Percentiles rank a stretch among this genome's conserved stretches.
These are phyloP conservation scores for Pelagia noctiluca DNA, from an alignment of 30 jellyfish, hydroid and myxozoan species.

Conservation along the genomic window DNA sequence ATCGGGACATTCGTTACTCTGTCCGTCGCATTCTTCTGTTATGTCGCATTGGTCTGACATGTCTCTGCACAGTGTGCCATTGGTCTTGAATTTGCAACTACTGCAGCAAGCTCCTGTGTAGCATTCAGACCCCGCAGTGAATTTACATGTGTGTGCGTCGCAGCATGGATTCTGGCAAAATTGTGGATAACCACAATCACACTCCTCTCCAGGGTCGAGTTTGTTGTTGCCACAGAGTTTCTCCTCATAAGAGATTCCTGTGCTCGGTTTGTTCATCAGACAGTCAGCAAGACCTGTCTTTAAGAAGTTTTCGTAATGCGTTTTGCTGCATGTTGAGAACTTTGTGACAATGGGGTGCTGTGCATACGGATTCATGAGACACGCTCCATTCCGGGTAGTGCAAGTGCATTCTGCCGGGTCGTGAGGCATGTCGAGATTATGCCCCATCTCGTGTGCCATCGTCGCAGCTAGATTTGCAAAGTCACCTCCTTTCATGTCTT, in stretches of 20 bases:
- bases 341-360: constrained; percentile 60
- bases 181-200: constrained; percentile 65
- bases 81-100: constrained; percentile 17
- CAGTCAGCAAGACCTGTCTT: constrained; percentile 28
- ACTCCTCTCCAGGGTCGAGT: constrained; percentile 65
- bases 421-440: constrained; percentile 86
- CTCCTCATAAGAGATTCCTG: constrained; percentile 17
- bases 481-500: constrained; percentile 66
- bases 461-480: constrained; percentile 69
- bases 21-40: constrained; percentile 67
- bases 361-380: constrained; percentile 75
- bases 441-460: constrained; percentile 94
- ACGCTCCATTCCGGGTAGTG: constrained; percentile 7
- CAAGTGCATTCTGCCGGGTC: constrained; percentile 70
- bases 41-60: constrained; percentile 47
- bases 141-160: constrained; percentile 57
- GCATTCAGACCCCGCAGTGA: constrained; percentile 64
- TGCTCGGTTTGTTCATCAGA: constrained; percentile 44
- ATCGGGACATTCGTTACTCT: constrained; percentile 32
- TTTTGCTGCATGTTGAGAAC: constrained; percentile 74
- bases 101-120: constrained; percentile 56
- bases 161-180: constrained; percentile 67
- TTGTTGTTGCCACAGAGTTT: constrained; percentile 57
- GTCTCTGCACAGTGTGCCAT: constrained; percentile 48
- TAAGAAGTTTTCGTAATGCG: constrained; percentile 29